These are phyloP conservation scores for Furnarius figulus DNA, from an alignment of 2,113 vertebrate species.

Conservation along the genomic window DNA sequence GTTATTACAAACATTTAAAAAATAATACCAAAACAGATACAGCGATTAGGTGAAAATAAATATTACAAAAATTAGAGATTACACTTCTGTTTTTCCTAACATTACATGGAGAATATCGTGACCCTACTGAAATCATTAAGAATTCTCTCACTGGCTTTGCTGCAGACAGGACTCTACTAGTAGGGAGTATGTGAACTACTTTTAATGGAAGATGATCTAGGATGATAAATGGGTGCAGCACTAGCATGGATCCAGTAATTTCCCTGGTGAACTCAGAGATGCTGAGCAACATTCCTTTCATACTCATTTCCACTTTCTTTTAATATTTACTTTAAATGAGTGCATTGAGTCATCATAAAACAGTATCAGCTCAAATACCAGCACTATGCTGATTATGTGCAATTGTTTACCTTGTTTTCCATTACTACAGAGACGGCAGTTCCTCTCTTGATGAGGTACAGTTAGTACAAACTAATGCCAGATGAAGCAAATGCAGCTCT, in stretches of 20 bases:
- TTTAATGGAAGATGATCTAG: neutral
- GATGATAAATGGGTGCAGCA: neutral
- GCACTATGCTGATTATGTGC: neutral
- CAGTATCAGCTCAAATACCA: neutral
- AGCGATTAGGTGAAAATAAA: neutral
- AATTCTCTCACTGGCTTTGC: neutral
- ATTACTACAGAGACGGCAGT: neutral
- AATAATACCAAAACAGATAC: neutral
- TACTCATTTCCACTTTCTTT: neutral
- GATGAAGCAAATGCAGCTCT: neutral
- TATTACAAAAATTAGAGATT: neutral
- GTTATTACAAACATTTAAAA: neutral
- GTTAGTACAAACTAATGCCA: neutral
- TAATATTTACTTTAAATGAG: neutral
- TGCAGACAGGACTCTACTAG: neutral
- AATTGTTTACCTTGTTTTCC: neutral
- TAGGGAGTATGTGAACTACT: neutral
- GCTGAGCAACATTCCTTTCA: neutral
- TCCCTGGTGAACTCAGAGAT: neutral
- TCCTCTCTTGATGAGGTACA: neutral
- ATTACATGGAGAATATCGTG: neutral
- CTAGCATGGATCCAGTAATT: neutral
- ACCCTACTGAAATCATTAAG: neutral
- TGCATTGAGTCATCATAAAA: neutral
- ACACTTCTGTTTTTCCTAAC: neutral